Percentiles rank a stretch among this genome's conserved stretches.
These are phyloP conservation scores for Hirtodrosophila confusa DNA, from an alignment of 2,888 invertebrate species.

Conservation along the genomic window DNA sequence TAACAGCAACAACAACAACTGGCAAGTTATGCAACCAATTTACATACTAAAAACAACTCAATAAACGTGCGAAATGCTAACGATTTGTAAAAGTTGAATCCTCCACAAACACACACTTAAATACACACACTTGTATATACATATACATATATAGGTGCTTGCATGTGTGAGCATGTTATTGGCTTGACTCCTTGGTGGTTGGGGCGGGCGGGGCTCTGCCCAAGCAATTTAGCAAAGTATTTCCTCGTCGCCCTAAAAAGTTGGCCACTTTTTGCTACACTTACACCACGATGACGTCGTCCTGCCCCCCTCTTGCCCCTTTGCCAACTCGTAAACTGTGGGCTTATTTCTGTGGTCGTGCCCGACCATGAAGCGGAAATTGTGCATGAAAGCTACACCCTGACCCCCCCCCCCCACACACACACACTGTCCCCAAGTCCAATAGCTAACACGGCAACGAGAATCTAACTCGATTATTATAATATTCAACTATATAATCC, in stretches of 20 bases:
- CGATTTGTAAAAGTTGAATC: slow-evolving; percentile 75
- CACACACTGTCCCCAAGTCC: background rate
- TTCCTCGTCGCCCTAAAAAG: slow-evolving; percentile 73
- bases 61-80: slow-evolving; percentile 80
- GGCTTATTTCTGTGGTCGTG: slow-evolving; percentile 67
- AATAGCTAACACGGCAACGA: slow-evolving; percentile 34
- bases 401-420: background rate
- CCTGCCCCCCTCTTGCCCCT: background rate
- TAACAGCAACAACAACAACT: slow-evolving; percentile 40
- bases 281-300: slow-evolving; percentile 29
- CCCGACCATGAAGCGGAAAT: slow-evolving; percentile 65
- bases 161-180: slow-evolving; percentile 46
- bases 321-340: slow-evolving; percentile 59
- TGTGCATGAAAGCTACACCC: slow-evolving; percentile 67
- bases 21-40: slow-evolving; percentile 74
- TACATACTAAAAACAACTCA: slow-evolving; percentile 79
- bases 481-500: slow-evolving; percentile 77
- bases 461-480: slow-evolving; percentile 76
- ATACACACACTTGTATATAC: background rate
- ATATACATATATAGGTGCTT: slow-evolving; percentile 7
- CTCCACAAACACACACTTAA: slow-evolving; percentile 26
- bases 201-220: slow-evolving; percentile 29
- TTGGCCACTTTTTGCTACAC: slow-evolving; percentile 70
- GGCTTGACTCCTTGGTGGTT: slow-evolving; percentile 24
- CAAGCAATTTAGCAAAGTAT: slow-evolving; percentile 78